Base-by-base conservation (phyloP, 2,113 vertebrate genomes). In the Anseranas semipalmata region DNA sequence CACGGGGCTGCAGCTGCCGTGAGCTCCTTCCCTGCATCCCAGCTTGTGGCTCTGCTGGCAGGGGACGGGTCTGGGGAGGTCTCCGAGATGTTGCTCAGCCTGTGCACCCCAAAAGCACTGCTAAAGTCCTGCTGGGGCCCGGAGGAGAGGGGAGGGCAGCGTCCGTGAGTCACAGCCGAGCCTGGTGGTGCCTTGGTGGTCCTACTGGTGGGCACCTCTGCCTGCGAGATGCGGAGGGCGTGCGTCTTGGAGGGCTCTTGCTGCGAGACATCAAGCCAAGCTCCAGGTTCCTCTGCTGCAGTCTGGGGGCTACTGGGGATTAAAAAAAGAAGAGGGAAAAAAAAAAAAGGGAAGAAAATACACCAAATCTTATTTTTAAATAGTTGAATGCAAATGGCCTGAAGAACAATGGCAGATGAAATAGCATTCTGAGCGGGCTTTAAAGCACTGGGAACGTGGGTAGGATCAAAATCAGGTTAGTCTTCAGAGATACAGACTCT, bases 391-490 rank as follows among this genome's bases (percentile, higher is more conserved):
- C 94, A 97, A 96, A 96, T 96, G 89, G 93, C 81, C 82, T 82
- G 87, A 93, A 97, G 96, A 95, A 96, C 95, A 95, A 96, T 97
- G 90, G 89, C 87, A 93, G 95, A 95, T 91, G 90, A 96, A 96
- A 97, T 96, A 91, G 94, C 82, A 89, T 95, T 97, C 53, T 76
- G 88, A 95, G 87, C 3, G 2, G 82, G 87, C 92, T 93, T 84
- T 95, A 96, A 97, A 97, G 92, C n/a, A 0, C 93, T 93, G 85
- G 93, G 90, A 87, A 95, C 86, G 88, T 97, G 94, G 82, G 84
- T 94, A 96, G 94, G 94, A 94, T 97, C 92, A 87, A 96, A 96
- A 96, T 97, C 96, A 94, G 94, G 94, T 95, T 96, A 94, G 92
- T 92, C 86, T 96, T 96, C 95, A 89, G 94, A 96, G 89, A 95